These are phyloP conservation scores for Scaptomyza flava DNA, from an alignment of 2,888 invertebrate species.

Conservation along the genomic window DNA sequence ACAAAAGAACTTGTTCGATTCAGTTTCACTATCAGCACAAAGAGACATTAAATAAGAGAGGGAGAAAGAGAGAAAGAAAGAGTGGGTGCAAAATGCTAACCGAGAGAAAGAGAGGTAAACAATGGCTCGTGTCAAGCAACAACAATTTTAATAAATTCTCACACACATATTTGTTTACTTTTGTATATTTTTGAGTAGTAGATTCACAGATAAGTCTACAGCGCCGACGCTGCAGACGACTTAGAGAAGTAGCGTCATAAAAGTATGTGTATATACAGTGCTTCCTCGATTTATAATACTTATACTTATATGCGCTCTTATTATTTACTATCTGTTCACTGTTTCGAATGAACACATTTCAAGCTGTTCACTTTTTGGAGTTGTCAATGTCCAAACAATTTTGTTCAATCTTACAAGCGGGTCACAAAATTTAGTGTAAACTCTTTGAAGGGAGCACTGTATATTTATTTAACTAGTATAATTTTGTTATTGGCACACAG, in stretches of 20 bases:
- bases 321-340: no score
- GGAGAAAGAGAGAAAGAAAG: constrained; percentile 5
- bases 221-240: constrained; percentile 35
- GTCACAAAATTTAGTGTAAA: no score
- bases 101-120: constrained; percentile 9
- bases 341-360: no score
- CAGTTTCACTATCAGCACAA: constrained; percentile 52
- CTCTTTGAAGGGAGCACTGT: constrained; percentile 3
- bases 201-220: constrained; percentile 59
- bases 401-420: no score
- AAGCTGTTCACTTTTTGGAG: no score
- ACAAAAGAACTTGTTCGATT: constrained; percentile 42
- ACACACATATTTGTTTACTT: constrained; percentile 14
- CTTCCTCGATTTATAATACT: no score
- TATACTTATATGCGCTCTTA: no score
- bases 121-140: constrained; percentile 13
- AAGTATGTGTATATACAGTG: constrained; percentile 42
- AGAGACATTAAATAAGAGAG: constrained; percentile 8
- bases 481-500: constrained; percentile 38
- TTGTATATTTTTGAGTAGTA: constrained; percentile 26
- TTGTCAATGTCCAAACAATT: no score
- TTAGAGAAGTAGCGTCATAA: constrained; percentile 68
- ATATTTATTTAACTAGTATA: constrained; percentile 31
- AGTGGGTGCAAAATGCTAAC: background rate
- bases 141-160: constrained; percentile 50